Conservation (phyloP, 37 sponge, comb jelly and placozoan genomes). For the Crambe crambe region DNA sequence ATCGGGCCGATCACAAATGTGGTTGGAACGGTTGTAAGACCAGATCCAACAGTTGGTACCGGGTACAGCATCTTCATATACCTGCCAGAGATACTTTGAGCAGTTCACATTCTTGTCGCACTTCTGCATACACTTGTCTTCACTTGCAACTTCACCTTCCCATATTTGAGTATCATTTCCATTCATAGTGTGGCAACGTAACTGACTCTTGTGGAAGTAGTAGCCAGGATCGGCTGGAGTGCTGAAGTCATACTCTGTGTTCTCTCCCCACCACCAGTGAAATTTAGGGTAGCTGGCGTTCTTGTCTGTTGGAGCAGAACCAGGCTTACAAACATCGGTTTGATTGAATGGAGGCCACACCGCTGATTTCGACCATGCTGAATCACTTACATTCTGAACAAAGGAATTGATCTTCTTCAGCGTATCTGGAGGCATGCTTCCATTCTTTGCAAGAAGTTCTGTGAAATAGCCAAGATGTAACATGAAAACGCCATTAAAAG, state of each 20-base stretch:
- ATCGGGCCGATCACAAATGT: slow-evolving; percentile 15
- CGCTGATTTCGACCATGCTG: too few relatives aligned
- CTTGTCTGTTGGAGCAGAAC: neutral
- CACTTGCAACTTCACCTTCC: slow-evolving; percentile 10
- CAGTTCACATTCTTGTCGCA: slow-evolving; percentile 9
- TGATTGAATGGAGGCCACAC: slow-evolving; percentile 47
- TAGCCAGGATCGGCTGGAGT: slow-evolving; percentile 38
- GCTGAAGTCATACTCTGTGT: neutral
- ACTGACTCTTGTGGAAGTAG: slow-evolving; percentile 8
- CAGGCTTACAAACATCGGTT: neutral
- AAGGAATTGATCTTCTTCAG: slow-evolving; percentile 10
- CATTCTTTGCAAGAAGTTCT: slow-evolving; percentile 19
- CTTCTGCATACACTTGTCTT: slow-evolving; percentile 18
- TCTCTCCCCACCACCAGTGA: slow-evolving; percentile 50
- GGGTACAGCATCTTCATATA: neutral
- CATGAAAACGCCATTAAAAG: slow-evolving; percentile 63
- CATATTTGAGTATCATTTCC: slow-evolving; percentile 23
- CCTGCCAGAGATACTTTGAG: slow-evolving; percentile 29
- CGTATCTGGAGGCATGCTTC: slow-evolving; percentile 2
- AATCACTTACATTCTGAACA: slow-evolving; percentile 16
- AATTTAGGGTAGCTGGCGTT: slow-evolving; percentile 36
- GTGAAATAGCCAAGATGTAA: slow-evolving; percentile 49
- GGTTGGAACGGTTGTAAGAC: slow-evolving; percentile 33
- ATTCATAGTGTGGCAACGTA: slow-evolving; percentile 7
- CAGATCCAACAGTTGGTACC: too few relatives aligned